Conservation (phyloP, 1,140 invertebrate genomes). For the Aphidius gifuensis region DNA sequence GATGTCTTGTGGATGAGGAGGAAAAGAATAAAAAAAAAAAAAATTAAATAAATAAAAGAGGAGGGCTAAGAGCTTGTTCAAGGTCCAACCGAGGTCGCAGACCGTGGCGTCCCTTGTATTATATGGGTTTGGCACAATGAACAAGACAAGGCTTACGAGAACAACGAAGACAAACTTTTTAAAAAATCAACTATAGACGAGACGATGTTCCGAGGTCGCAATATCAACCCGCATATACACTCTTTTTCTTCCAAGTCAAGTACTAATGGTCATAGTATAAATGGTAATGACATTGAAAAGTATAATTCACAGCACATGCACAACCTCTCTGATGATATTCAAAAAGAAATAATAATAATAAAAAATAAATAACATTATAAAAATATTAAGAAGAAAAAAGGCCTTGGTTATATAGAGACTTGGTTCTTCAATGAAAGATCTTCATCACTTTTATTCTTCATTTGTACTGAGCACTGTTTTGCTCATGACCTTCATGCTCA, state of each 20-base stretch:
- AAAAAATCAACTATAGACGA: conserved; percentile 8
- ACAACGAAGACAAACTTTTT: neutral
- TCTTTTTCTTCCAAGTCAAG: conserved; percentile 6
- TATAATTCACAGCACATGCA: too few species aligned
- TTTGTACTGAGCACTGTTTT: neutral
- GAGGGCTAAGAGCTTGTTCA: conserved; percentile 39
- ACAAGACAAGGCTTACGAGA: too few species aligned
- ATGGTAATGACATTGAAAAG: conserved; percentile 17
- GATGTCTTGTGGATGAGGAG: conserved; percentile 21
- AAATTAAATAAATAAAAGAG: too few species aligned
- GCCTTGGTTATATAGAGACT: too few species aligned
- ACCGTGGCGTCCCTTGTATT: conserved; percentile 23
- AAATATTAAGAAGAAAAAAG: too few species aligned
- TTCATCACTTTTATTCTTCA: neutral
- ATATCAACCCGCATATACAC: too few species aligned
- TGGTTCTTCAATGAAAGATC: conserved; percentile 13
- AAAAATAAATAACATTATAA: too few species aligned
- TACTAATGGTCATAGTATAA: conserved; percentile 21
- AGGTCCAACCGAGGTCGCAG: conserved; percentile 51
- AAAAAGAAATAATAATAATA: too few species aligned
- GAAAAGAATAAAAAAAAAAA: too few species aligned
- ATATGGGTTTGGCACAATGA: too few species aligned
- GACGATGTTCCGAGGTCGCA: neutral
- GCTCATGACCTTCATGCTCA: conserved; percentile 15
- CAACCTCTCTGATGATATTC: too few species aligned